A percentile compares a stretch with the other conserved stretches of the same genome.
Evolutionary conservation across 2,113 vertebrate species (phyloP).

Genomic region (Ammodramus savannarum): DNA sequence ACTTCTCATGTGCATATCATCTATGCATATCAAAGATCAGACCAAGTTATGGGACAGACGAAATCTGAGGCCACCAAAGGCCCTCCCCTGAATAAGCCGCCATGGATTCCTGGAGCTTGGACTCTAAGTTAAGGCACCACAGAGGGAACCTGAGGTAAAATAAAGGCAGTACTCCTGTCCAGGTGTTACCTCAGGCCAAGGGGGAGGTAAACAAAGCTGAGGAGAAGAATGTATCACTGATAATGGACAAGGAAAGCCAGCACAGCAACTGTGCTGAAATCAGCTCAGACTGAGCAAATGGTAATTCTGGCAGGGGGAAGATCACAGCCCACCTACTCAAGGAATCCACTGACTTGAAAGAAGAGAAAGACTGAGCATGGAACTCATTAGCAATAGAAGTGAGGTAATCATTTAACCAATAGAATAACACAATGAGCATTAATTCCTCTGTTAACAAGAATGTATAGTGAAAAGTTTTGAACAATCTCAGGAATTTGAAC

Average conservation of each 20-base stretch:
- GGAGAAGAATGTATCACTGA: not conserved
- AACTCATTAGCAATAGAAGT: not conserved
- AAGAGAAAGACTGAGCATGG: not conserved
- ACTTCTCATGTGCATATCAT: not conserved
- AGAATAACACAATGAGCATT: not conserved
- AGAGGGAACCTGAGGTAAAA: not conserved
- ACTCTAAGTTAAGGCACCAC: too few relatives aligned
- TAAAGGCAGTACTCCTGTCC: not conserved
- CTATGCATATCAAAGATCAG: not conserved
- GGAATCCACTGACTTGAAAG: not conserved
- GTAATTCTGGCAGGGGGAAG: not conserved
- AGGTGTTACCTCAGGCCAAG: rapidly evolving
- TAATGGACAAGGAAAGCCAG: not conserved
- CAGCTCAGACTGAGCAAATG: not conserved
- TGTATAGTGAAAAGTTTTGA: not conserved
- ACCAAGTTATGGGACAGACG: not conserved
- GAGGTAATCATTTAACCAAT: not conserved
- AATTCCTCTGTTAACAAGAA: not conserved
- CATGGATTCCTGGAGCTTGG: rapidly evolving
- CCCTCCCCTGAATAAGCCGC: not conserved
- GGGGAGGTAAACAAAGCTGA: not conserved
- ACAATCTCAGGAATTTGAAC: not conserved
- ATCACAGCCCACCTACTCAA: not conserved
- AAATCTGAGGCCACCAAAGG: not conserved
- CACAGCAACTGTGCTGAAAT: not conserved